Evolutionary conservation across 2,888 invertebrate genomes (phyloP).

Genomic region (Gisinianus flammeolus): DNA sequence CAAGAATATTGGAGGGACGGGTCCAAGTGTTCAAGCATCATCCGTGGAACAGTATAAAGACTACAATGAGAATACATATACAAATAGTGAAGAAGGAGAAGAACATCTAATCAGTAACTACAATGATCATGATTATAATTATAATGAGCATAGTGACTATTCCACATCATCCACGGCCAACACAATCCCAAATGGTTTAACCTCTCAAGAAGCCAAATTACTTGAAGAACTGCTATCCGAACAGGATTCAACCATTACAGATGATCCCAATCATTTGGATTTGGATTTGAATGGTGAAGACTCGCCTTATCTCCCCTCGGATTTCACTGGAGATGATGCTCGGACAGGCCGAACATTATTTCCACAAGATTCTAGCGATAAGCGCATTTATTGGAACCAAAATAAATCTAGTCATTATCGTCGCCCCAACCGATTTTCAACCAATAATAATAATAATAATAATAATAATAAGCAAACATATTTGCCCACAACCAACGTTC

Average conservation of each 20-base stretch:
- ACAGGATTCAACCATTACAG: constrained; percentile 1
- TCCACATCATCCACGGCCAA: not conserved
- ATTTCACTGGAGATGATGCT: not conserved
- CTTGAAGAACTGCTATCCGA: constrained; percentile 34
- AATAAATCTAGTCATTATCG: constrained; percentile 17
- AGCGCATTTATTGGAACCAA: not conserved
- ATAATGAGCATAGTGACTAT: not conserved
- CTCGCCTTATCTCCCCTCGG: constrained; percentile 20
- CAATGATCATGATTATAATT: not conserved
- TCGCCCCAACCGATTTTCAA: not conserved
- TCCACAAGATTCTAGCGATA: constrained; percentile 17
- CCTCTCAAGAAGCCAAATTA: constrained; percentile 48
- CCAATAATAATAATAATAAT: constrained; percentile 6
- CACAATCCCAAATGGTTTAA: constrained; percentile 42
- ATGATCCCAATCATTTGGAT: not conserved
- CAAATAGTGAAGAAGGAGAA: not conserved
- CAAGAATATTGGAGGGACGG: not conserved
- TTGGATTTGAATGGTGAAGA: not conserved
- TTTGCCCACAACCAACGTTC: constrained; percentile 26
- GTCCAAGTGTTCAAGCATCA: not conserved
- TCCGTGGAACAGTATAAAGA: constrained; percentile 12
- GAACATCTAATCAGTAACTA: not conserved
- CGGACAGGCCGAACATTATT: constrained; percentile 37
- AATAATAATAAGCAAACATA: not conserved
- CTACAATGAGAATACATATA: constrained; percentile 13